Percentiles rank a stretch among this genome's conserved stretches.
Evolutionary conservation across 2,888 invertebrate genomes (phyloP).

Genomic region (Drosophila mettleri): DNA sequence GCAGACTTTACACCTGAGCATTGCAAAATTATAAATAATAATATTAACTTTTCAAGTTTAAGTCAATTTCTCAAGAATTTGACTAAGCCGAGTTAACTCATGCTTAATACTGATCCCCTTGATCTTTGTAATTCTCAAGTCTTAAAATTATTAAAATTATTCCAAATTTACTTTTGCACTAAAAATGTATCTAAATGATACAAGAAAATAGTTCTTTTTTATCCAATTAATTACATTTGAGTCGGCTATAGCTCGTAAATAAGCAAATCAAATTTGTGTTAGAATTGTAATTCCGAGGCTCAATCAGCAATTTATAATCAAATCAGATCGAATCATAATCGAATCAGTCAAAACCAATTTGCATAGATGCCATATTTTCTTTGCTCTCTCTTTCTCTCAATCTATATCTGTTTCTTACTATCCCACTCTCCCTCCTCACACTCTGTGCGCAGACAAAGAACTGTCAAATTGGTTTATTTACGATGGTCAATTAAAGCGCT

Average conservation of each 20-base stretch:
- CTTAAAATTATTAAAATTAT: too few relatives aligned
- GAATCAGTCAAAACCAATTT: constrained; percentile 44
- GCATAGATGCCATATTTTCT: constrained; percentile 24
- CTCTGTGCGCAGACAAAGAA: constrained; percentile 3
- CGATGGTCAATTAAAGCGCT: constrained; percentile 20
- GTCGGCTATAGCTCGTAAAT: not conserved
- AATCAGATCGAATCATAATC: constrained; percentile 46
- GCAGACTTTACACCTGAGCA: too few relatives aligned
- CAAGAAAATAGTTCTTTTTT: too few relatives aligned
- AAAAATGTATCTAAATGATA: too few relatives aligned
- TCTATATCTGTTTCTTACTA: not conserved
- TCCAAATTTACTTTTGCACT: too few relatives aligned
- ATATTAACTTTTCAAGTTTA: too few relatives aligned
- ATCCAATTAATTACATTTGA: not conserved
- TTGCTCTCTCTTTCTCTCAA: not conserved
- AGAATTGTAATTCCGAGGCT: constrained; percentile 15
- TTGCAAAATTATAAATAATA: too few relatives aligned
- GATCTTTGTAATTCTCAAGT: too few relatives aligned
- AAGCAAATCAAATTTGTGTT: constrained; percentile 2
- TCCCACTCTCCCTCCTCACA: not conserved
- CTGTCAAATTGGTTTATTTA: constrained; percentile 45
- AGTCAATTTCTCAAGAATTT: too few relatives aligned
- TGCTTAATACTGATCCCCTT: too few relatives aligned
- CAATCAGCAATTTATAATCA: constrained; percentile 41
- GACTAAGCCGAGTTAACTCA: too few relatives aligned